Evolutionary conservation across 2,888 invertebrate species (phyloP).

Genomic region (Protula sp.): DNA sequence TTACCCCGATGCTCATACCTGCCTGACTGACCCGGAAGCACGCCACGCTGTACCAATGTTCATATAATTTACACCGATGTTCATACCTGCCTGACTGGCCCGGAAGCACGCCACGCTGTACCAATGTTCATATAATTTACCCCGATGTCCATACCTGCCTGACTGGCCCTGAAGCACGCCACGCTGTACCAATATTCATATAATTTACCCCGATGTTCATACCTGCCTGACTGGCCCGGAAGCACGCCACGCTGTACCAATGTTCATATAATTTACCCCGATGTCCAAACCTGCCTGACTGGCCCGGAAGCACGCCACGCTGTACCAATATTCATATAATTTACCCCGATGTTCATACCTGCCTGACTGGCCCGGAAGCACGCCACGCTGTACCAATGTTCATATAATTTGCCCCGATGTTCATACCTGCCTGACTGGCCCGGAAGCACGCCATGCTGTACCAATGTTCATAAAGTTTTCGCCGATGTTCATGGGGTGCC

Average conservation of each 20-base stretch:
- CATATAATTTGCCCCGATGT: too few species aligned
- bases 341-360: too few species aligned
- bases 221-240: conserved; percentile 55
- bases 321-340: conserved; percentile 59
- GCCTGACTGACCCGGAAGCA: conserved; percentile 53
- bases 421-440: conserved; percentile 55
- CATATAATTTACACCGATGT: too few species aligned
- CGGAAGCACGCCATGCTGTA: conserved; percentile 50
- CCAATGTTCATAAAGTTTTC: conserved; percentile 61
- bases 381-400: conserved; percentile 58
- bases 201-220: too few species aligned
- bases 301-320: conserved; percentile 49
- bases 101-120: conserved; percentile 50
- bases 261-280: too few species aligned
- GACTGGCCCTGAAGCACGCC: conserved; percentile 52
- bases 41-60: conserved; percentile 58
- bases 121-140: conserved; percentile 61
- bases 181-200: conserved; percentile 58
- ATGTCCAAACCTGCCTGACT: conserved; percentile 56
- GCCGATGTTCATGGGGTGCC: too few species aligned
- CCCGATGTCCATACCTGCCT: conserved; percentile 56
- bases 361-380: conserved; percentile 53
- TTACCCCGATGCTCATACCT: too few species aligned
- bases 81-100: conserved; percentile 55
- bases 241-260: conserved; percentile 58